These are phyloP conservation scores for Centropyge bicolor DNA, from an alignment of 2,797 vertebrate species.

Conservation along the genomic window DNA sequence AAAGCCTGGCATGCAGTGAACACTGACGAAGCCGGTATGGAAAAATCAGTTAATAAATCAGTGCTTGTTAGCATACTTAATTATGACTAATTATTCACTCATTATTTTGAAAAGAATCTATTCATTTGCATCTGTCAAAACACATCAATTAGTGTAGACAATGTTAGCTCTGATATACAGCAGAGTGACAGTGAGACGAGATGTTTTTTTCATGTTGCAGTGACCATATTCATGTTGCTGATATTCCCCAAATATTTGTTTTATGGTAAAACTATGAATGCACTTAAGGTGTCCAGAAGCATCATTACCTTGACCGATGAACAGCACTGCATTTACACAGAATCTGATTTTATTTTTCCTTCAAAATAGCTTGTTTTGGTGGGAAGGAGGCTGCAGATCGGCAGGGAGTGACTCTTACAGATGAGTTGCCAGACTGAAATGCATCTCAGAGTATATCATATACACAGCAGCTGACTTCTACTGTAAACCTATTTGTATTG, in stretches of 20 bases:
- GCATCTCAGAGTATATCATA: conserved; percentile 37
- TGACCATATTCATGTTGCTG: conserved; percentile 6
- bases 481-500: conserved; percentile 63
- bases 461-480: conserved; percentile 38
- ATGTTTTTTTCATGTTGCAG: conserved; percentile 16
- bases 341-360: conserved; percentile 22
- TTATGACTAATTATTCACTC: conserved; percentile 79
- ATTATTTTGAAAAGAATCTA: conserved; percentile 80
- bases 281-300: not conserved
- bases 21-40: conserved; percentile 74
- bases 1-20: conserved; percentile 75
- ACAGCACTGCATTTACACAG: conserved; percentile 17
- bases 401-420: conserved; percentile 20
- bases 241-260: conserved; percentile 2
- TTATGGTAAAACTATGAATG: conserved; percentile 19
- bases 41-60: conserved; percentile 80
- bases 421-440: conserved; percentile 23
- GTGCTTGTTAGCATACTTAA: conserved; percentile 79
- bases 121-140: conserved; percentile 75
- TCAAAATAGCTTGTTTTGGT: not conserved
- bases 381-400: not conserved
- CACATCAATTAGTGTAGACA: conserved; percentile 70
- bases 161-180: conserved; percentile 52
- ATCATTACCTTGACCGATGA: not conserved
- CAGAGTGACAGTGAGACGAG: conserved; percentile 41